Evolutionary conservation across 1,140 invertebrate genomes (phyloP).

Genomic region (Atta texana): DNA sequence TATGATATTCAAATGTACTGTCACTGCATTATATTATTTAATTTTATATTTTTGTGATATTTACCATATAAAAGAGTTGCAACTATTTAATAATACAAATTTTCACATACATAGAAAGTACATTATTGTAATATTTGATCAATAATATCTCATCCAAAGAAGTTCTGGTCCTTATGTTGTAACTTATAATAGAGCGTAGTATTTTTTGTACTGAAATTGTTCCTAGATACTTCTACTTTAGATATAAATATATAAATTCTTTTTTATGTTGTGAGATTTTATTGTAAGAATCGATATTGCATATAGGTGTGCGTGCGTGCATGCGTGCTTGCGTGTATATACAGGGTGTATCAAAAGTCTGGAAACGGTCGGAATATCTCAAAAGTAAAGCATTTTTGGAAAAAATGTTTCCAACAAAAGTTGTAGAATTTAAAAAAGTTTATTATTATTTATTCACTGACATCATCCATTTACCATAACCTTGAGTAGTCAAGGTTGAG

Average conservation of each 20-base stretch:
- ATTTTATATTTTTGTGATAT: constrained; percentile 39
- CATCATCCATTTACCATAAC: no score
- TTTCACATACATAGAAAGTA: constrained; percentile 32
- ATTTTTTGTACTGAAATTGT: not conserved
- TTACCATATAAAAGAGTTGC: not conserved
- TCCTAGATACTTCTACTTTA: not conserved
- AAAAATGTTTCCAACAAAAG: no score
- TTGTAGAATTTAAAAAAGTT: no score
- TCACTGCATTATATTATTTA: constrained; percentile 1
- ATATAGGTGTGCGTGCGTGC: no score
- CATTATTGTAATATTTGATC: constrained; percentile 14
- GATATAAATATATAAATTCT: constrained; percentile 39
- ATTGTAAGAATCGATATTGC: no score
- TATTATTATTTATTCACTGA: no score
- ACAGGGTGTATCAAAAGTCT: no score
- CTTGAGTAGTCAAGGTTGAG: no score
- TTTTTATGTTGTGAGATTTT: constrained; percentile 5
- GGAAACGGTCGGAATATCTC: no score
- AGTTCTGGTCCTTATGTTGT: constrained; percentile 12
- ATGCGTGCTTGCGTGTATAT: no score
- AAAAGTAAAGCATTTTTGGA: no score
- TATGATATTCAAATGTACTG: not conserved
- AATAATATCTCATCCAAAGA: constrained; percentile 31
- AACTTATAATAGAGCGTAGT: not conserved
- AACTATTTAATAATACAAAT: constrained; percentile 59